Conservation (phyloP, 2,113 vertebrate species). For the Helogale parvula region DNA sequence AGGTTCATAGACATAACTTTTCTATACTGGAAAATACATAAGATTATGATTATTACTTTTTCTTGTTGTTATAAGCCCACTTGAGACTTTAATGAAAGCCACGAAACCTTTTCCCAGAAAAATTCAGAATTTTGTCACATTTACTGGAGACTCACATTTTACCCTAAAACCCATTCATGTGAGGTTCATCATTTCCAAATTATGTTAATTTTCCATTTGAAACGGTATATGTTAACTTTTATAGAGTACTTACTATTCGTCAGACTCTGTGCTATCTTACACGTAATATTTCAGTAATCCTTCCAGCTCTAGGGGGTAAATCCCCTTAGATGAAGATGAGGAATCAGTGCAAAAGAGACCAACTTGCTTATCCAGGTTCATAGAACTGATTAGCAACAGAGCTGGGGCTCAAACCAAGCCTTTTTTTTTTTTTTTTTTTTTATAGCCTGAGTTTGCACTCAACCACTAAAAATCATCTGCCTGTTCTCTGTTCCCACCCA, state of each 20-base stretch:
- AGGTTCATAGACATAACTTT: not conserved
- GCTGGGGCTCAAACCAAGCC: not conserved
- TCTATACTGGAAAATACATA: not conserved
- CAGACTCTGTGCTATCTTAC: not conserved
- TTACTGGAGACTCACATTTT: not conserved
- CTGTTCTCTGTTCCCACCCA: not conserved
- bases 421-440: conserved; percentile 18
- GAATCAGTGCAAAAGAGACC: not conserved
- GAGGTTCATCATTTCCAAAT: not conserved
- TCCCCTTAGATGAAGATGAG: not conserved
- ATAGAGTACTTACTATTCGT: not conserved
- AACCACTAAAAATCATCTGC: not conserved
- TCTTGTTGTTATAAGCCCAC: not conserved
- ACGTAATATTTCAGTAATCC: not conserved
- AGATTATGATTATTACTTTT: not conserved
- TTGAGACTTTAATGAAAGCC: conserved; percentile 15
- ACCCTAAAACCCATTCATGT: not conserved
- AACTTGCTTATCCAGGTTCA: not conserved
- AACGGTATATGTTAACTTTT: not conserved
- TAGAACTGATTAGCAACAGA: not conserved
- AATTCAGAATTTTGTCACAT: not conserved
- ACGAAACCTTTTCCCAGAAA: not conserved
- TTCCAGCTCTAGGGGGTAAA: not conserved
- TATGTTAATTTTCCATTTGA: not conserved
- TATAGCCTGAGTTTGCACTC: not conserved